Base-by-base conservation (phyloP, 2,797 vertebrate species). In the Myoxocephalus aenaeus region DNA sequence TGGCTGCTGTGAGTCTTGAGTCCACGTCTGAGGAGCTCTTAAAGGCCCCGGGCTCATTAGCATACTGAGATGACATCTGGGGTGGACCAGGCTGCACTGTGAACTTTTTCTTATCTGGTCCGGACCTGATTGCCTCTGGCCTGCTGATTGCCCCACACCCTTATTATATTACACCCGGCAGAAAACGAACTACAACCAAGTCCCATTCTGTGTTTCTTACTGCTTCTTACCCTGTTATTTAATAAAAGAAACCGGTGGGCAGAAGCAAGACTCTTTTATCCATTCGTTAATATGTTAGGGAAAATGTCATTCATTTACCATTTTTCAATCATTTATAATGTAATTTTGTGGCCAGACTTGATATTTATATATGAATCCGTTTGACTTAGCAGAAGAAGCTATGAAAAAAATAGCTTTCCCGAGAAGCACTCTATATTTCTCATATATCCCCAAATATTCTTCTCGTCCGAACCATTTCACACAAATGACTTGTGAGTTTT, bases 11-110 rank as follows among this genome's bases (percentile, higher is more conserved):
- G 32, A 4, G 32, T 4, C 32, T 32, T 11, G 34, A 18, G 71
- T 85, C 87, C 65, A 27, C 9, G 8, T 86, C 80, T 71, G 40
- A 13, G 70, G 62, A 42, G 22, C 66, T 80, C 68, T 96, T 95
- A 94, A 95, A 95, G 87, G 82, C 77, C 73, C 58, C 27, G 18
- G 25, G 80, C 92, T 95, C 92, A 96, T 96, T 96, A 94, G 93
- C 95, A 95, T 96, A 95, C 36, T 20, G 75, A 77, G 93, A 94
- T 94, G 92, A 92, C 90, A 92, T 91, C 81, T 89, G 84, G 88
- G 89, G 71, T 89, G 91, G 88, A 87, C 84, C 90, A 78, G 66
- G 77, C 70, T n/a, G 65, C 27, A 79, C 7, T 73, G 66, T 82
- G 79, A 75, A 82, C 83, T 75, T 82, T 48, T 27, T 81, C 92